Evolutionary conservation across 2,113 vertebrate genomes (phyloP), one percentile per base, ranked within the genome.

Genomic region (Excalfactoria chinensis): DNA sequence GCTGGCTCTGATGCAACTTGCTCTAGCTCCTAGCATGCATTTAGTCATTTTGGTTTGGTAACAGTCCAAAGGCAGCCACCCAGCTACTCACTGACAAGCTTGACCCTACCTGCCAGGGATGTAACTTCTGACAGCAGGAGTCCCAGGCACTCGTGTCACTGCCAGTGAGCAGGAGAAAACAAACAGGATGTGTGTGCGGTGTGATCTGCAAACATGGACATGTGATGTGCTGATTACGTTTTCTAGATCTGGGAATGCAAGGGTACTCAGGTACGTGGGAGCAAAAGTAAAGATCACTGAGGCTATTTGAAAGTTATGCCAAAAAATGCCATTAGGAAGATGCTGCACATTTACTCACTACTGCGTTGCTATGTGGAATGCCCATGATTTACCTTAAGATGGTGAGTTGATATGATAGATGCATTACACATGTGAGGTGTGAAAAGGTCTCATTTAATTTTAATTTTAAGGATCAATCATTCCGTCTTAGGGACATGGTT

Each of bases 141-240:
- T 18, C 32, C 84, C 70, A 51, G 70, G 48, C n/a, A 23, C 12
- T 2, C 0, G 0, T 13, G 12, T 18, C 32, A 93, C 66, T 90
- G 53, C 53, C 69, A 68, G 62, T 0, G 5, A 21, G 37, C 30
- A 55, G 40, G 46, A 63, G 14, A 74, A 34, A 46, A 32, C 11
- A 9, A 60, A 81, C 34, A 46, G 51, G 25, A 67, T 70, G 23
- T 28, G 34, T 12, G 7, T 25, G 44, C 43, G 73, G n/a, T 46
- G 43, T 7, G 37, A 5, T 5, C 28, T 41, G 66, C 48, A 74
- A 72, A 49, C 13, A 26, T 1, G 37, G 55, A 66, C 43, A 30
- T 0, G 0, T 6, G 40, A 20, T 7, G 16, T 14, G 43, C 51
- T 44, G 15, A 22, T 70, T 56, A 46, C 16, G 46, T 49, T 43